Conservation (phyloP, 53 echinoderm and acorn worm genomes). For the Crossaster papposus region DNA sequence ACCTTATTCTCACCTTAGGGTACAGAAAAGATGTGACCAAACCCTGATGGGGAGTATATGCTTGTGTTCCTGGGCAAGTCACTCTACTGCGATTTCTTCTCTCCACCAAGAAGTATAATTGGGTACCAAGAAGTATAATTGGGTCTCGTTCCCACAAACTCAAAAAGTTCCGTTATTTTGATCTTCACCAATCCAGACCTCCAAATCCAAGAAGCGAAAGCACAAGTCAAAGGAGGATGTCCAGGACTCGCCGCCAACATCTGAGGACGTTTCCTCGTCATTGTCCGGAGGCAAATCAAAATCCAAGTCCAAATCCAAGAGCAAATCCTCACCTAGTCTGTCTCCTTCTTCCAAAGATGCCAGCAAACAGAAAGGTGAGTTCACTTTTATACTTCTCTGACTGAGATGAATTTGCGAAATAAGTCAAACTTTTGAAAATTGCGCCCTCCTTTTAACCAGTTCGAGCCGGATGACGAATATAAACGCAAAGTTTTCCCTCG, state of each 20-base stretch:
- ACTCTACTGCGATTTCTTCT: too few species aligned
- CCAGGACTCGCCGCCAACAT: constrained; percentile 4
- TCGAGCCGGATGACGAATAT: too few species aligned
- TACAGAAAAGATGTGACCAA: too few species aligned
- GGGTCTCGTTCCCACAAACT: not conserved
- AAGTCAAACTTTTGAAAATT: not conserved
- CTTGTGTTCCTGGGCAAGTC: too few species aligned
- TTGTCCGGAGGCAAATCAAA: constrained; percentile 24
- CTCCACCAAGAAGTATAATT: too few species aligned
- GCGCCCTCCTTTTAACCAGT: not conserved
- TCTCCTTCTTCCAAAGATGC: constrained; percentile 21
- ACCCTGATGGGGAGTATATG: too few species aligned
- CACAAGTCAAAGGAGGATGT: constrained; percentile 56
- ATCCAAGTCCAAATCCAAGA: constrained; percentile 48
- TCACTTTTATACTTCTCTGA: not conserved
- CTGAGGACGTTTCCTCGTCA: constrained; percentile 22
- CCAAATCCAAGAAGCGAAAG: constrained; percentile 64
- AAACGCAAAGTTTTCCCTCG: too few species aligned
- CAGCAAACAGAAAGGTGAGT: constrained; percentile 39
- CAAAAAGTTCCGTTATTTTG: not conserved
- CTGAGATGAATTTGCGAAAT: not conserved
- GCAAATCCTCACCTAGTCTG: constrained; percentile 25
- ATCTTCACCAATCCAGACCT: not conserved
- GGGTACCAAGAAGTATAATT: too few species aligned
- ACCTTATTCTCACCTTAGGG: too few species aligned